Evolutionary conservation across 2,113 vertebrate genomes (phyloP).

Genomic region (Barnardius zonarius): DNA sequence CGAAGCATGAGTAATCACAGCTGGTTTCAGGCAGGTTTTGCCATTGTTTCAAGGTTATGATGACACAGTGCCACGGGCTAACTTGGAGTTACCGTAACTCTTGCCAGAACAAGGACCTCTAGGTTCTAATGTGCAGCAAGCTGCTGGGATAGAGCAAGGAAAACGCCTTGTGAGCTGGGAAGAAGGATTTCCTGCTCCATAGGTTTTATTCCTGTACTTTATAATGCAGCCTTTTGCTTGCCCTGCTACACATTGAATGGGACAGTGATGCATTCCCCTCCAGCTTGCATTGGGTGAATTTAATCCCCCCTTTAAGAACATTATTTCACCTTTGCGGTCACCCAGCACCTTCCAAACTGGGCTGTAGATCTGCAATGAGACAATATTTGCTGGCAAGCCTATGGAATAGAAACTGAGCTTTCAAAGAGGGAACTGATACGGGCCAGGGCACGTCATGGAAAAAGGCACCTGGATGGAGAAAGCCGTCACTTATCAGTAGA

Average conservation of each 20-base stretch:
- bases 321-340: background rate
- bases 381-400: background rate
- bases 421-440: background rate
- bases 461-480: background rate
- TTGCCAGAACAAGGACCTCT: background rate
- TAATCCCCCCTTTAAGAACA: background rate
- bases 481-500: background rate
- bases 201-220: background rate
- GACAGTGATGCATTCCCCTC: background rate
- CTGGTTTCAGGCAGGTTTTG: slow-evolving; percentile 53
- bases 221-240: background rate
- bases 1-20: slow-evolving; percentile 18
- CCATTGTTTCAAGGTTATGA: slow-evolving; percentile 42
- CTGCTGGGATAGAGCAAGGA: background rate
- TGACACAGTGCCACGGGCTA: background rate
- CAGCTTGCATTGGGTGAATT: accelerated
- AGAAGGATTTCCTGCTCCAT: background rate
- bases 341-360: background rate
- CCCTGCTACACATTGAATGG: background rate
- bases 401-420: background rate
- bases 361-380: background rate
- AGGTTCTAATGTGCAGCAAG: background rate
- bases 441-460: background rate
- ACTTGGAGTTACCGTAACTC: background rate
- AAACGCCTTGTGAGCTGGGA: background rate